Base-by-base conservation (phyloP, 2,797 vertebrate species). In the Esox masquinongy region DNA sequence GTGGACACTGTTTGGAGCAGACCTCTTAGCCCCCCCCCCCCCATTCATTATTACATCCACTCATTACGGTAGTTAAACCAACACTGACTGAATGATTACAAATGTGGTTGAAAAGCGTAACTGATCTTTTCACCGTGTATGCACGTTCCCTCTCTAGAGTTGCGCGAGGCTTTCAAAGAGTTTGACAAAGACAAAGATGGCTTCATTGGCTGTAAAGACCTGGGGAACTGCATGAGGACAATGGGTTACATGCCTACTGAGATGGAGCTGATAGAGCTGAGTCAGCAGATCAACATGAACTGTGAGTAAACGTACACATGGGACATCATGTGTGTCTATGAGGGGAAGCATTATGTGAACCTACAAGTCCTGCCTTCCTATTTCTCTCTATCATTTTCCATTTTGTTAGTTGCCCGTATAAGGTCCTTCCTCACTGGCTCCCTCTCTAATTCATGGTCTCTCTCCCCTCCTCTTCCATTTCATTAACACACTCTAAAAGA, bases 211-310 rank as follows among this genome's bases (percentile, higher is more conserved):
- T 99, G 97, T 87, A 96, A 97, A 84, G 97, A 99, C 87, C 91
- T 99, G 89, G 98, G 98, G 8, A 97, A 98, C 91, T 99, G 98
- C 90, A 99, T 99, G 98, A 95, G 98, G 36, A 99, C 98, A 19
- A 99, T 99, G 98, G 98, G 97, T 68, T 99, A 98, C 93, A 99
- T 99, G 97, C 97, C 97, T 31, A 99, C 98, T 0, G 98, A 99
- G 91, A 99, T 99, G 98, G 98, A 99, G 88, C 93, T 99, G 43
- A 99, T 99, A 3, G 98, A 99, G 79, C 92, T 99, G 24, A 99
- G 97, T 78, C 98, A 99, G 92, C 97, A 99, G 91, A 97, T 99
- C 91, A 99, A 98, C 94, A 99, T 99, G 97, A 99, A 99, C 88
- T 0, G 98, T 98, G 91, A 94, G 96, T 92, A 75, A 2, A 34